phyloP scores from a whole-genome alignment of 2,113 vertebrate genomes.

The Asarcornis scutulata region DNA sequence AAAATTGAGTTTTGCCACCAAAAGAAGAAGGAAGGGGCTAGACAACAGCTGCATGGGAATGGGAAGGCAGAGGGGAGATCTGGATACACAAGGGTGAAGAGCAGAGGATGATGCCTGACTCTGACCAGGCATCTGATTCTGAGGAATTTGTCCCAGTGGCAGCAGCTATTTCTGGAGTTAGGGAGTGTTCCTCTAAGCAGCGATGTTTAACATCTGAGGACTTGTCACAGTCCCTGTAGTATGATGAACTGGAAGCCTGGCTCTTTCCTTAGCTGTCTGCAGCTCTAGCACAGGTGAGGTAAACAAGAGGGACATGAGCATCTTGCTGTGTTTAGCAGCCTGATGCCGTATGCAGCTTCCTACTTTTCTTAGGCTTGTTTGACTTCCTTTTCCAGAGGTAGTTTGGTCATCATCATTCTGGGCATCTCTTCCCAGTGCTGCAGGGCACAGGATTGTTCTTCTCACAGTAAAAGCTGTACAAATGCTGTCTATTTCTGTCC shows the following conservation, averaged over 20 bases:
- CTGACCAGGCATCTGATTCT: background rate
- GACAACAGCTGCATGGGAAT: background rate
- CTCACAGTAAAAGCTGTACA: background rate
- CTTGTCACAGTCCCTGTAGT: background rate
- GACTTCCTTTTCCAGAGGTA: background rate
- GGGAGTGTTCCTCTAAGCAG: background rate
- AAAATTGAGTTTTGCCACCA: background rate
- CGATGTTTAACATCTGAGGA: background rate
- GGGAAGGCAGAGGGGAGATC: background rate
- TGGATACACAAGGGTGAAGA: background rate
- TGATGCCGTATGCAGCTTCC: background rate
- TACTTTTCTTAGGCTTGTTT: background rate
- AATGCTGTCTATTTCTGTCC: background rate
- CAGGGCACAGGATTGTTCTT: background rate
- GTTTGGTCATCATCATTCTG: background rate
- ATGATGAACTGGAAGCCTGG: background rate
- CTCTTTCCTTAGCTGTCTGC: background rate
- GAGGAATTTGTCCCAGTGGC: background rate
- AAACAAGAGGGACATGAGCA: background rate
- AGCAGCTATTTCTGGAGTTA: background rate
- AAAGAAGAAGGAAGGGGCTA: background rate
- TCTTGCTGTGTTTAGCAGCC: background rate
- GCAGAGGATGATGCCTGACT: background rate
- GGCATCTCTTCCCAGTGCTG: background rate
- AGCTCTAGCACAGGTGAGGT: background rate